A percentile compares a stretch with the other conserved stretches of the same genome.
phyloP scores from a whole-genome alignment of 2,113 vertebrate genomes.

The Nothoprocta perdicaria region DNA sequence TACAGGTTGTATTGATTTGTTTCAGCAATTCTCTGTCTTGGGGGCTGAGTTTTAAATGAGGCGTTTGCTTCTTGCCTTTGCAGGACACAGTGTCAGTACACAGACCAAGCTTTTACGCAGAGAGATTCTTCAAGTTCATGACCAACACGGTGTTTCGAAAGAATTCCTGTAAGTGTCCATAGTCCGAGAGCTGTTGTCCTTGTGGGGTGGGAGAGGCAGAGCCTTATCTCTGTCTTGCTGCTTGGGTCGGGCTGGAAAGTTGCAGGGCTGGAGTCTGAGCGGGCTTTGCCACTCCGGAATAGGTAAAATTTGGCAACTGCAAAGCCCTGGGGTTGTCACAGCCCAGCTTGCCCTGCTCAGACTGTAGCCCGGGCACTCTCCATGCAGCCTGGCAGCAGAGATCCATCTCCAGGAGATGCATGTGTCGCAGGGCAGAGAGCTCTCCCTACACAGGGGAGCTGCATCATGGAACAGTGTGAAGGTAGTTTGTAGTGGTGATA shows the following conservation, averaged over 20 bases:
- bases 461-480: not conserved
- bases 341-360: not conserved
- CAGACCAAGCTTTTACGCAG: slow-evolving; percentile 96
- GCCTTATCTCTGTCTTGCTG: not conserved
- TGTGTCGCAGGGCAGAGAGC: not conserved
- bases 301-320: not conserved
- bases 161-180: slow-evolving; percentile 90
- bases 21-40: not conserved
- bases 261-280: not conserved
- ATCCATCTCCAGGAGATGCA: not conserved
- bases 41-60: not conserved
- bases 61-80: slow-evolving; percentile 31
- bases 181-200: not conserved
- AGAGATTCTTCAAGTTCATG: slow-evolving; percentile 98
- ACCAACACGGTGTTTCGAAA: slow-evolving; percentile 94
- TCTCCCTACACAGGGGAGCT: not conserved
- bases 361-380: not conserved
- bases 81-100: slow-evolving; percentile 98
- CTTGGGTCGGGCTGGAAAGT: not conserved
- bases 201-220: not conserved
- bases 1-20: not conserved
- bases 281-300: not conserved
- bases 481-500: not conserved
- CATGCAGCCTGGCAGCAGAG: not conserved
- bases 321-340: not conserved